Evolutionary conservation across 2,797 vertebrate species (phyloP), one percentile per base, ranked within the genome.

Genomic region (Xenopus petersii): DNA sequence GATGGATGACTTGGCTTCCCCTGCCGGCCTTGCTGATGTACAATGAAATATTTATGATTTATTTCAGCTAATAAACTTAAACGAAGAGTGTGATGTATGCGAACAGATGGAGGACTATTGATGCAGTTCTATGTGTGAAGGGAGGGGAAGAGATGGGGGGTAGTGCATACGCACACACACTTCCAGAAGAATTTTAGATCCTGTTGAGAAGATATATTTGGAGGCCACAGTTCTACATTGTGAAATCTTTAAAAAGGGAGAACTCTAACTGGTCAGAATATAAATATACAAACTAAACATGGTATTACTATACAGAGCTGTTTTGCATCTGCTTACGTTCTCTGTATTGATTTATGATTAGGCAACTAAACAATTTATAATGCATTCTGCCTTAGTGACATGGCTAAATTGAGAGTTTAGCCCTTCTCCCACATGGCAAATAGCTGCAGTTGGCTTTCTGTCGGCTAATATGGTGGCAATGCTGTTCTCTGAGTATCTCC

Each of bases 41-140:
- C 88, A 91, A 94, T 95, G 94, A 95, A 95, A 94, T 95, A 94
- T 94, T 94, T 94, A 94, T 96, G 95, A 95, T 95, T 96, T 95
- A 95, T 94, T 93, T 93, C 93, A 88, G 93, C 94, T 95, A 94
- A 94, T 95, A 94, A 95, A 96, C 94, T 88, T 88, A 93, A 93
- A 92, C 93, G 93, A 94, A 94, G 94, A 91, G 91, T 83, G 87
- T 94, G 93, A 94, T 93, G 90, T 89, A 92, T 93, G 93, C 75
- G 89, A 94, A 92, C 94, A 96, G 95, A 94, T 94, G 91, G 92
- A 93, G 87, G 89, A 88, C 89, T 92, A 87, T 91, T 91, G 88
- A 92, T 86, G 89, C 89, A 16, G 80, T 68, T 83, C 82, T 65
- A 70, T 0, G 24, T 74, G 79, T 0, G 0, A 63, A 62, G 66